Evolutionary conservation across 2,888 invertebrate genomes (phyloP).

Genomic region (Coleophora deauratella): DNA sequence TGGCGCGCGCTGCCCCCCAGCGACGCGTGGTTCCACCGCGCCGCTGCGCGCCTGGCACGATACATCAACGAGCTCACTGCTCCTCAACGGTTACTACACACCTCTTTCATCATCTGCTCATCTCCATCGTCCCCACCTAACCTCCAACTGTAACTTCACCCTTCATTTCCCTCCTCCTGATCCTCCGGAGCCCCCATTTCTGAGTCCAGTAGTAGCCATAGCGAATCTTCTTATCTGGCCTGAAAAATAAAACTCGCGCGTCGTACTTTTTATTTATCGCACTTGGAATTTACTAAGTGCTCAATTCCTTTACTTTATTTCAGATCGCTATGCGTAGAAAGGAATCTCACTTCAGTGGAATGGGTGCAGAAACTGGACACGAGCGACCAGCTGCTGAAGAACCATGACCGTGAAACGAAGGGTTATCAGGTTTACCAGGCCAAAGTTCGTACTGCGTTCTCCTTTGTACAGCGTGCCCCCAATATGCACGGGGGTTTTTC

Average conservation of each 20-base stretch:
- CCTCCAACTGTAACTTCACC: background rate
- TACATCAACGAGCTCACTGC: constrained; percentile 24
- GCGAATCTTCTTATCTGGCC: background rate
- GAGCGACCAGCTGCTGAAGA: constrained; percentile 8
- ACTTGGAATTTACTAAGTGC: too few relatives aligned
- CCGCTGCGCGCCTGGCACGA: constrained; percentile 13
- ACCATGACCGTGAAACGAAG: too few relatives aligned
- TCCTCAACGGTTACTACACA: too few relatives aligned
- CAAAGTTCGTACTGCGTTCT: background rate
- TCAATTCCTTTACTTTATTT: background rate
- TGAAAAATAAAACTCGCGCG: background rate
- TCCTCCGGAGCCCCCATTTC: background rate
- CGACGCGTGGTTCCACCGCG: constrained; percentile 12
- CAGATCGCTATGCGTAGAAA: constrained; percentile 17
- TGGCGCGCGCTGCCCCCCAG: constrained; percentile 20
- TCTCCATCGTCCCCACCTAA: too few relatives aligned
- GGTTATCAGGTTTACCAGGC: background rate
- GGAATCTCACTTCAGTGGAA: constrained; percentile 16
- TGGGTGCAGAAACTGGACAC: constrained; percentile 20
- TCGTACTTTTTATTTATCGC: too few relatives aligned
- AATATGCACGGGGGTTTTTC: too few relatives aligned
- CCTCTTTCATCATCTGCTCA: too few relatives aligned
- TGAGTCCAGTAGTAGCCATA: background rate
- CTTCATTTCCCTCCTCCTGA: background rate
- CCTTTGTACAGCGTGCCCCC: too few relatives aligned